These are phyloP conservation scores for Stomatorhinus ivindoensis DNA, from an alignment of 2,113 vertebrate species.

Conservation along the genomic window DNA sequence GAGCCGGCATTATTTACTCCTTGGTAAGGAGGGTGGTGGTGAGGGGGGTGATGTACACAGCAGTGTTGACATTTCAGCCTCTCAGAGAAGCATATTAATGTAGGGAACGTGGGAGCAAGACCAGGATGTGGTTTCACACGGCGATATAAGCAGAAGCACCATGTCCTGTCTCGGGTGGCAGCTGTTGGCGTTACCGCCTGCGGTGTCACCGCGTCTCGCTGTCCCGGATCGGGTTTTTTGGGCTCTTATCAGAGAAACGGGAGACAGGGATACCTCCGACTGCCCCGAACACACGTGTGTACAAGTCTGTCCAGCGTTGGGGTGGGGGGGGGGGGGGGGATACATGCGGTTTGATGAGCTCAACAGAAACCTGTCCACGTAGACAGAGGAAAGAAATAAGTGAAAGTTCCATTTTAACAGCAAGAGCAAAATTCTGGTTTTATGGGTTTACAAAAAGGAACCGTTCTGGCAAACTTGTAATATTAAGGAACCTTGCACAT, in stretches of 20 bases:
- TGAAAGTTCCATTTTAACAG: background rate
- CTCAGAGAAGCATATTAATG: background rate
- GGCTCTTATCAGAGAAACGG: background rate
- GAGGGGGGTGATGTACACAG: background rate
- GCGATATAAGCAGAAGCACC: background rate
- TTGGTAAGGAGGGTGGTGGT: background rate
- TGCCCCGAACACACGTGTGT: background rate
- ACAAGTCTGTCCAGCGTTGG: background rate
- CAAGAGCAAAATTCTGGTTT: background rate
- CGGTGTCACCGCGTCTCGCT: background rate
- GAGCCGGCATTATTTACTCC: background rate
- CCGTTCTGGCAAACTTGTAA: constrained; percentile 4
- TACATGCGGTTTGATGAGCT: background rate
- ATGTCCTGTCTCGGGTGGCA: background rate
- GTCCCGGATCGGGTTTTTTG: background rate
- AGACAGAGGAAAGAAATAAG: background rate
- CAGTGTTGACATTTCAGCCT: background rate
- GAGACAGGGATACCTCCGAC: background rate
- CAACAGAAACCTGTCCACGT: background rate
- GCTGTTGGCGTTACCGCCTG: background rate
- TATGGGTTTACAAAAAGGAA: background rate
- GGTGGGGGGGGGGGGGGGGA: too few species aligned
- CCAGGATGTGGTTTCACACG: background rate
- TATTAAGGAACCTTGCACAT: constrained; percentile 7
- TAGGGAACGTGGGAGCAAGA: background rate